Base-by-base conservation (phyloP, 2,888 invertebrate genomes). In the Stegana nigrithorax region DNA sequence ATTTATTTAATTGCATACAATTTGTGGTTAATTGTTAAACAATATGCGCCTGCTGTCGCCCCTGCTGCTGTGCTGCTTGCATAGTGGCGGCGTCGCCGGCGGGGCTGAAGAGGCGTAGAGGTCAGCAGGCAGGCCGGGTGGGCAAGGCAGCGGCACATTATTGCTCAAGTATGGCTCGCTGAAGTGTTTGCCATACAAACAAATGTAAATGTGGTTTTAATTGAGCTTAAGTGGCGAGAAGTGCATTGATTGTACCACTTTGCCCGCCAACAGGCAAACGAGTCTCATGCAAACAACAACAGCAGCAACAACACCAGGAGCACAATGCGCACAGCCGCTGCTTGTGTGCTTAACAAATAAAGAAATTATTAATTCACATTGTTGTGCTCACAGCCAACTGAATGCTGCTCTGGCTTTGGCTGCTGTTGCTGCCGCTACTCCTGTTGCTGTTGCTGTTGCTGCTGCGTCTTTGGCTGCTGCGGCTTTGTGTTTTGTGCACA, bases 11-110 rank as follows among this genome's bases (percentile, higher is more conserved):
- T 77, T 77, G 81, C 78, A 78, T 81, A 72, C 77, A 80, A 78
- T 77, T 77, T 80, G 77, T 73, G 77, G 77, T 80, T 81, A 80
- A 77, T 81, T 80, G 77, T 81, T 81, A 77, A 81, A 77, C 80
- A 79, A 77, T 80, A 68, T 62, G 60, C 68, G 65, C 61, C 50
- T 67, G 26, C 55, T 50, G 62, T 60, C n/a, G n/a, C n/a, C n/a
- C n/a, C n/a, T n/a, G n/a, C n/a, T n/a, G n/a, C n/a, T n/a, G n/a
- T n/a, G n/a, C n/a, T n/a, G n/a, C n/a, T n/a, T n/a, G n/a, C n/a
- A n/a, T n/a, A n/a, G n/a, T n/a, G n/a, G n/a, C n/a, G n/a, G n/a
- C n/a, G n/a, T n/a, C n/a, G n/a, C n/a, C n/a, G n/a, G n/a, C n/a
- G n/a, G n/a, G n/a, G n/a, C n/a, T n/a, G n/a, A n/a, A n/a, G n/a